Conservation (phyloP, 2,797 vertebrate genomes). For the Alcedo quadribrachys region DNA sequence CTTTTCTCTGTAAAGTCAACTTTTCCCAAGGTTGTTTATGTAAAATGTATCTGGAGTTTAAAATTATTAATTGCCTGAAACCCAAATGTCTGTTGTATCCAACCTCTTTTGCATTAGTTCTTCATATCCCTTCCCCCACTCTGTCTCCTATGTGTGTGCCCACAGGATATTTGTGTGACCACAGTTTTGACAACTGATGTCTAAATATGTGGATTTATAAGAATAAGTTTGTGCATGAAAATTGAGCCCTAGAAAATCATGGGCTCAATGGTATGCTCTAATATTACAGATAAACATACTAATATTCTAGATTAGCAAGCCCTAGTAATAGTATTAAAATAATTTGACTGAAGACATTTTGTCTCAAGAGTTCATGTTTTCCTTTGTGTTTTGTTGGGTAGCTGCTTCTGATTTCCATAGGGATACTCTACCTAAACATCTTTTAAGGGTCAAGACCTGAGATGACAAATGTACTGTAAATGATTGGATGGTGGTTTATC, state of each 20-base stretch:
- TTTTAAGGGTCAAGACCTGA: neutral
- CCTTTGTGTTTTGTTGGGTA: neutral
- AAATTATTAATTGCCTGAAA: neutral
- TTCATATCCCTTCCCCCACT: neutral
- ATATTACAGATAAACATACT: neutral
- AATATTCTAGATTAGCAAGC: neutral
- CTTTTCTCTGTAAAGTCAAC: neutral
- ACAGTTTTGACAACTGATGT: neutral
- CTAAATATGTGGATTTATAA: neutral
- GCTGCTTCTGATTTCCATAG: neutral
- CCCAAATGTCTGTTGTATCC: neutral
- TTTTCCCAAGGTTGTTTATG: neutral
- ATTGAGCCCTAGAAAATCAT: neutral
- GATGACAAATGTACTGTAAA: neutral
- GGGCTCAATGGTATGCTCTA: neutral
- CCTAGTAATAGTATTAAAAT: neutral
- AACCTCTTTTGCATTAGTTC: neutral
- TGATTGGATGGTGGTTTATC: neutral
- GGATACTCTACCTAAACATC: neutral
- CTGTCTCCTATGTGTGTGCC: neutral
- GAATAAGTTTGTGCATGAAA: neutral
- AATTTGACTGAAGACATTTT: neutral
- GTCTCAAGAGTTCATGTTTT: neutral
- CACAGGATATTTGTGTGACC: neutral
- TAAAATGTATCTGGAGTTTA: neutral